Evolutionary conservation across 2,797 vertebrate genomes (phyloP), one percentile per base, ranked within the genome.

Genomic region (Oreochromis mossambicus): DNA sequence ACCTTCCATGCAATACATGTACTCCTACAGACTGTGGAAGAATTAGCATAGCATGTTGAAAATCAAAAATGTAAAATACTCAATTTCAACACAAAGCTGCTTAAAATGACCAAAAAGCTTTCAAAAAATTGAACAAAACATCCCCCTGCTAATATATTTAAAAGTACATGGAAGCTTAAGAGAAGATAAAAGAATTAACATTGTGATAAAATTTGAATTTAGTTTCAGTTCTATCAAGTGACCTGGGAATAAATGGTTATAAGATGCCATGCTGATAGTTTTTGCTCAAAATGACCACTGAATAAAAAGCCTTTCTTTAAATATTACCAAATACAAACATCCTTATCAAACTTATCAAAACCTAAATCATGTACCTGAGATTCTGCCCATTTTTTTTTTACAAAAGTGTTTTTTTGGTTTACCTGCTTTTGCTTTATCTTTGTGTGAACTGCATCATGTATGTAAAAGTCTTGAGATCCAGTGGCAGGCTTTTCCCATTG

Each of bases 401-500:
- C 2, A 8, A n/a, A 11, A 38, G 43, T 63, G 6, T 6, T 61
- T 80, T 50, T 52, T 79, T 24, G 6, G 32, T 83, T 83, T 78
- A 51, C 83, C 79, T 80, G 54, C 43, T 75, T 85, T 88, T 77
- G 41, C 70, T 81, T 88, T 83, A 70, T 82, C 51, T 78, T 41
- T 85, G 78, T 78, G 50, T 70, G 61, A 85, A 85, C 21, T 76
- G 38, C 75, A 58, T 46, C 3, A n/a, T 78, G 52, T 79, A 70
- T 85, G 82, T 84, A 68, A 87, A 89, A 80, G 78, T 77, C 77
- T 70, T 89, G 68, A 79, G 79, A 84, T 84, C 75, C 88, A 84
- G 78, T 91, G 83, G 89, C 86, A 88, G 88, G 81, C 84, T 84
- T 93, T 92, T 95, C 92, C 92, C 92, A 94, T 82, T 82, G 87